A percentile compares a stretch with the other conserved stretches of the same genome.
These are phyloP conservation scores for Chaetophractus vellerosus DNA, from an alignment of 2,797 vertebrate genomes.

Conservation along the genomic window DNA sequence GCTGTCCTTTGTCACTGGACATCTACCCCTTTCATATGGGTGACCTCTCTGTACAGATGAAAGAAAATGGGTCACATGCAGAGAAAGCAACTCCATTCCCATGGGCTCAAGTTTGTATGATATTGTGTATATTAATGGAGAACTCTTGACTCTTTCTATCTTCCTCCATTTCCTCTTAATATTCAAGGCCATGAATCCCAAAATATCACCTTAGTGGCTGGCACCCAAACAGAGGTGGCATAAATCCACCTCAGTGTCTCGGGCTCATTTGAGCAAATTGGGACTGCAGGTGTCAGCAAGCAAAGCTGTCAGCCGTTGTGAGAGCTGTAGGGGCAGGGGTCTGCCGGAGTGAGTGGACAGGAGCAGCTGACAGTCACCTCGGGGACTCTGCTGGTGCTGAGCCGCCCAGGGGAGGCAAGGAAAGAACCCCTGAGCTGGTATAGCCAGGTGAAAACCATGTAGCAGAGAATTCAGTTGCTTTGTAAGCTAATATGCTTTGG, in stretches of 20 bases:
- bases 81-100: conserved; percentile 81
- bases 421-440: neutral
- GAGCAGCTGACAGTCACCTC: neutral
- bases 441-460: neutral
- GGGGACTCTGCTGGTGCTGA: neutral
- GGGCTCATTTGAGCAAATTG: neutral
- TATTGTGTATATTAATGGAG: conserved; percentile 84
- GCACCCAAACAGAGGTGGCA: conserved; percentile 35
- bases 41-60: conserved; percentile 82
- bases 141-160: conserved; percentile 81
- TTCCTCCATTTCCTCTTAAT: conserved; percentile 76
- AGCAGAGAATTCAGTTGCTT: neutral
- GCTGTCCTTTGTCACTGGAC: conserved; percentile 82
- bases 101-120: conserved; percentile 84
- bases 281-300: neutral
- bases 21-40: conserved; percentile 80
- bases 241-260: neutral
- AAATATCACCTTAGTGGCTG: conserved; percentile 66
- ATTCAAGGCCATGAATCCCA: conserved; percentile 80
- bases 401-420: neutral
- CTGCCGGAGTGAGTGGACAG: neutral
- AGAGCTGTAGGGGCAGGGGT: neutral
- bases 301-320: neutral
- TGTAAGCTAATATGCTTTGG: neutral
- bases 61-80: conserved; percentile 81